phyloP scores from a whole-genome alignment of 2,797 vertebrate genomes.

The Sebastes jordani region DNA sequence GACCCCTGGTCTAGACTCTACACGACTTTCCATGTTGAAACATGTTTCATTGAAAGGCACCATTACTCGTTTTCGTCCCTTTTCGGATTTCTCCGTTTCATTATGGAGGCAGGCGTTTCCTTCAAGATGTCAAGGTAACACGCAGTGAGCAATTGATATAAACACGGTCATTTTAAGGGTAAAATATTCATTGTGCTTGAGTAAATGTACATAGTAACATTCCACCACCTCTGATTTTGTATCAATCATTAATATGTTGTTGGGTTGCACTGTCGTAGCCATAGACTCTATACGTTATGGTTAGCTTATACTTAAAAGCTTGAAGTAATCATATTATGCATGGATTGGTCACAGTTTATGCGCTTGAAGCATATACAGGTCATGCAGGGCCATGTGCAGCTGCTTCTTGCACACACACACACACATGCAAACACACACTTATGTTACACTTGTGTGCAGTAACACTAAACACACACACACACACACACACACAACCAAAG shows the following conservation, averaged over 20 bases:
- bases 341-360: background rate
- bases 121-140: too few species aligned
- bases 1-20: too few species aligned
- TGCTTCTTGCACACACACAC: background rate
- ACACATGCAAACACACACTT: background rate
- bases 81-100: too few species aligned
- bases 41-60: too few species aligned
- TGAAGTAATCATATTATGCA: conserved; percentile 5
- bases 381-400: conserved; percentile 6
- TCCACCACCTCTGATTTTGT: background rate
- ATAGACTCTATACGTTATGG: background rate
- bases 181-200: too few species aligned
- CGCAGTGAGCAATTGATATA: too few species aligned
- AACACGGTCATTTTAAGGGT: too few species aligned
- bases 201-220: background rate
- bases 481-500: too few species aligned
- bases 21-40: too few species aligned
- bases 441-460: too few species aligned
- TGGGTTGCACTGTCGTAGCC: background rate
- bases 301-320: background rate
- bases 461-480: too few species aligned
- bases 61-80: accelerated
- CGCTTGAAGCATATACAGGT: background rate
- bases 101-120: too few species aligned
- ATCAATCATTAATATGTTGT: background rate